Evolutionary conservation across 2,888 invertebrate genomes (phyloP), one percentile per base, ranked within the genome.

Genomic region (Yponomeuta evonymella): DNA sequence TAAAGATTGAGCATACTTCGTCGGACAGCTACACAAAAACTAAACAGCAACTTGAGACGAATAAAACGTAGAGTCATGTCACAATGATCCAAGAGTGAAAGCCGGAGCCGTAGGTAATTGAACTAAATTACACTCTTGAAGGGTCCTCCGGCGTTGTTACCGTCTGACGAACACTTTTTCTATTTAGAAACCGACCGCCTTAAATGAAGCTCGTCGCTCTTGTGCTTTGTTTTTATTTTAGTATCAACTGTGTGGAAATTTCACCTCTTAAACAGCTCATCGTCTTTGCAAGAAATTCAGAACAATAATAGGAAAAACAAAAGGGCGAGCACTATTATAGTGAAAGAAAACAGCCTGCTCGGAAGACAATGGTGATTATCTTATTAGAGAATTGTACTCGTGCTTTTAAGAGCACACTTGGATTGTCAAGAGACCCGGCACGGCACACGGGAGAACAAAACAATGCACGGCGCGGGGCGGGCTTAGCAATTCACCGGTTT

Each of bases 91-190:
- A 64, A 29, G 48, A 75, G 83, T 80, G 82, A 84, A 83, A 83
- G 83, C 78, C 75, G 73, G 73, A 75, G 75, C 51, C 75, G 75
- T 65, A 29, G 65, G 70, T 83, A 83, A 83, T 84, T 83, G 81
- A 76, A 79, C 77, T 75, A 80, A 82, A 83, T 83, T 83, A 82
- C 78, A 73, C 76, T 76, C 74, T 78, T 75, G 71, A 74, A 77
- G 79, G 78, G 77, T 77, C 77, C 75, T 76, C 76, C 70, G 73
- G 51, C 51, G 51, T 71, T 74, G 75, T 78, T 74, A 81, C 80
- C 77, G 72, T 71, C 72, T 74, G 74, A 75, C 74, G 73, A 73
- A 76, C 73, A 79, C 73, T 82, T 79, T 81, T 80, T 81, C 74
- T 80, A 78, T 77, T 58, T 58, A 58, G 51, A 58, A 58, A 58